Percentiles rank a stretch among this genome's conserved stretches.
Evolutionary conservation across 2,113 vertebrate species (phyloP).

Genomic region (Hippocampus guttulatus): DNA sequence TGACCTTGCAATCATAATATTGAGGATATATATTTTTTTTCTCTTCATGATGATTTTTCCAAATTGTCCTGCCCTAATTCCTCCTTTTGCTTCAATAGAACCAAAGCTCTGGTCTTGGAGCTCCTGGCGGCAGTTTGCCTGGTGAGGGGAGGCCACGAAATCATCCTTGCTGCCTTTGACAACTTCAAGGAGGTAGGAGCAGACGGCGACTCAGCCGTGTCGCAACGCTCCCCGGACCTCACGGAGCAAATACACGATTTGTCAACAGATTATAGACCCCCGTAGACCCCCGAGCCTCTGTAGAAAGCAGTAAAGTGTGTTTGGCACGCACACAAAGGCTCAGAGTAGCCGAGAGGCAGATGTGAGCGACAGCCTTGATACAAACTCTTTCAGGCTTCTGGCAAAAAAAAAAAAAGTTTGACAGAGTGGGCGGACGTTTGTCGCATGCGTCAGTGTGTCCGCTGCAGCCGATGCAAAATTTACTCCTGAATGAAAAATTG

Average conservation of each 20-base stretch:
- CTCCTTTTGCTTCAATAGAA: slow-evolving; percentile 71
- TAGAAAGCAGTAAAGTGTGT: slow-evolving; percentile 26
- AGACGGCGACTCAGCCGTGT: slow-evolving; percentile 40
- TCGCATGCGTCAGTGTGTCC: slow-evolving; percentile 24
- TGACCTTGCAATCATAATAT: too few species aligned
- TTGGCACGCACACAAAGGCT: slow-evolving; percentile 37
- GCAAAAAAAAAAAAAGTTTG: slow-evolving; percentile 27
- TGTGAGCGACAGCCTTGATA: slow-evolving; percentile 29
- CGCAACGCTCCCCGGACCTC: slow-evolving; percentile 41
- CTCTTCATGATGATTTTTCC: too few species aligned
- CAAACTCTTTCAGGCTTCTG: slow-evolving; percentile 26
- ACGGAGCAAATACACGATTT: slow-evolving; percentile 22
- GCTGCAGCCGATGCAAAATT: slow-evolving; percentile 68
- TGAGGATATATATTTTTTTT: too few species aligned
- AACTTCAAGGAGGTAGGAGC: slow-evolving; percentile 93
- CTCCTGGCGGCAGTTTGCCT: slow-evolving; percentile 94
- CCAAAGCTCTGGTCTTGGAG: slow-evolving; percentile 94
- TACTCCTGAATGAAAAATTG: slow-evolving; percentile 67
- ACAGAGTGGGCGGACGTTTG: slow-evolving; percentile 33
- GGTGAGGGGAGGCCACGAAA: slow-evolving; percentile 94
- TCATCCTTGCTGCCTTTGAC: slow-evolving; percentile 95
- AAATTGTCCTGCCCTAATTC: slow-evolving; percentile 2
- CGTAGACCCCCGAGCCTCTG: slow-evolving; percentile 11
- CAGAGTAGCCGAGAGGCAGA: slow-evolving; percentile 22
- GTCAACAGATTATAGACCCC: slow-evolving; percentile 38